Evolutionary conservation across 1,140 invertebrate species (phyloP).

Genomic region (Centruroides sculpturatus): DNA sequence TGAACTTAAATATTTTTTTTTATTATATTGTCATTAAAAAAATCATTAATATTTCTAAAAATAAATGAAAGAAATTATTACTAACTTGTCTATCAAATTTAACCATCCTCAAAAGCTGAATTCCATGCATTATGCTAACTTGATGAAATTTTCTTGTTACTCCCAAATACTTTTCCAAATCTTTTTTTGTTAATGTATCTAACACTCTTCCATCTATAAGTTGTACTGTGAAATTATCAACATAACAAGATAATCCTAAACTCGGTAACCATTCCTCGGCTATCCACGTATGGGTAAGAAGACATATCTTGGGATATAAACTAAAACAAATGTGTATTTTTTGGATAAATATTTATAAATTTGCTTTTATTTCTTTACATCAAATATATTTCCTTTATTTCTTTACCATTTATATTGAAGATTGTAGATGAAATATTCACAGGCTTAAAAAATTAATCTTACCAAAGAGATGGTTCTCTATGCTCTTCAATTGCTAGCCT

Average conservation of each 20-base stretch:
- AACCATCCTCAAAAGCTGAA: slow-evolving; percentile 76
- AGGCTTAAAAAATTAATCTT: slow-evolving; percentile 7
- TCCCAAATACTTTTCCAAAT: slow-evolving; percentile 72
- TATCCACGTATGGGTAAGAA: slow-evolving; percentile 79
- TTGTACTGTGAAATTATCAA: slow-evolving; percentile 71
- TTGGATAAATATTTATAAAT: too few relatives aligned
- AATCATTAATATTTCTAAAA: too few relatives aligned
- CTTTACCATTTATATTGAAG: too few relatives aligned
- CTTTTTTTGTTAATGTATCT: slow-evolving; percentile 81
- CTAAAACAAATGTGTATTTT: slow-evolving; percentile 35
- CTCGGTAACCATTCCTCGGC: slow-evolving; percentile 81
- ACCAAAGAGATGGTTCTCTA: slow-evolving; percentile 49
- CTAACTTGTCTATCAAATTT: slow-evolving; percentile 80
- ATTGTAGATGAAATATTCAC: background rate
- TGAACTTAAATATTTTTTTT: too few relatives aligned
- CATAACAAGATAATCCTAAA: slow-evolving; percentile 73
- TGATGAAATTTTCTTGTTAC: slow-evolving; percentile 86
- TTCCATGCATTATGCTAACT: slow-evolving; percentile 79
- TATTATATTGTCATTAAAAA: too few relatives aligned
- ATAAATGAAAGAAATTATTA: background rate
- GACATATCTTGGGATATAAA: slow-evolving; percentile 67
- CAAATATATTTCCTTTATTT: too few relatives aligned
- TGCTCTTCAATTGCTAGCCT: slow-evolving; percentile 87
- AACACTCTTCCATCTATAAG: slow-evolving; percentile 82
- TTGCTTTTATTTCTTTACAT: too few relatives aligned